These are phyloP conservation scores for Corydoras maculifer DNA, from an alignment of 2,113 vertebrate species.

Conservation along the genomic window DNA sequence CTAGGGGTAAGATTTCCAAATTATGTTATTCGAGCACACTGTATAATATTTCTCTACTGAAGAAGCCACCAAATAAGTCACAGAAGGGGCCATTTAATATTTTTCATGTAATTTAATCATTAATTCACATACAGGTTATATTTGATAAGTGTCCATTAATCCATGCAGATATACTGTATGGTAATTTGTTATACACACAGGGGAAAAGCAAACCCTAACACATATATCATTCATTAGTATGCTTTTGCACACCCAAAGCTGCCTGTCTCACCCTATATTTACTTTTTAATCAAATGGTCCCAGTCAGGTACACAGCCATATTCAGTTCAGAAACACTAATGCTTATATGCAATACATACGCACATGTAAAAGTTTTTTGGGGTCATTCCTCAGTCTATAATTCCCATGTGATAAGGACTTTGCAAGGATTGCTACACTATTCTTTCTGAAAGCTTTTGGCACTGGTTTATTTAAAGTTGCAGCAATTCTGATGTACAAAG, in stretches of 20 bases:
- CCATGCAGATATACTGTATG: neutral
- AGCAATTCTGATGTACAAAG: constrained; percentile 37
- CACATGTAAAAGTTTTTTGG: constrained; percentile 2
- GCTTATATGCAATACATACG: constrained; percentile 12
- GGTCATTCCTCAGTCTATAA: constrained; percentile 8
- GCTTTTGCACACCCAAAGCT: neutral
- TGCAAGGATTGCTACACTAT: constrained; percentile 26
- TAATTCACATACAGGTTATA: too few relatives aligned
- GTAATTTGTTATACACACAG: neutral
- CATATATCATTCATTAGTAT: constrained; percentile 6
- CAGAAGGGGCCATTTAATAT: too few relatives aligned
- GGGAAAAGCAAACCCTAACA: neutral
- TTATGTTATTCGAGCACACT: too few relatives aligned
- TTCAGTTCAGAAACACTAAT: constrained; percentile 6
- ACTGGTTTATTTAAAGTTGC: constrained; percentile 3
- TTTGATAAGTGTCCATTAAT: too few relatives aligned
- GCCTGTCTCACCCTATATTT: neutral
- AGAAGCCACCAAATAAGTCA: too few relatives aligned
- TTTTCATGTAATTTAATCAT: too few relatives aligned
- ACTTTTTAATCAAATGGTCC: neutral
- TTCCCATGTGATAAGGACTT: constrained; percentile 6
- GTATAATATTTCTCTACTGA: too few relatives aligned
- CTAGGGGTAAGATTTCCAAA: too few relatives aligned
- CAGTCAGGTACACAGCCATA: neutral
- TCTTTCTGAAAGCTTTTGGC: constrained; percentile 23